Evolutionary conservation across 2,888 invertebrate species (phyloP), one percentile per base, ranked within the genome.

Genomic region (Aethes cnicana): DNA sequence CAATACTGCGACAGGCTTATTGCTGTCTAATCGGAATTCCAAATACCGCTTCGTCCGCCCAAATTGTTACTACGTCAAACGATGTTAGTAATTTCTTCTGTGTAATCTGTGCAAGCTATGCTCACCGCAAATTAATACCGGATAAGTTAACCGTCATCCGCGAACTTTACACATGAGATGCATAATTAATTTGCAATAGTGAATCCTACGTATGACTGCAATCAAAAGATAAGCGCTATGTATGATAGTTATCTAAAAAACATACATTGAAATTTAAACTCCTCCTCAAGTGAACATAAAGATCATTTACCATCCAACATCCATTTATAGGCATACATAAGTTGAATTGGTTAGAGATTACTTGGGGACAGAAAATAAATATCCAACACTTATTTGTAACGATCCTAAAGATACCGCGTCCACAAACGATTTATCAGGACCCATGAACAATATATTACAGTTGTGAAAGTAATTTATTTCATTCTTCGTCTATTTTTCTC

Each of bases 1-100:
- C 82, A 81, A 82, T 80, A 77, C 80, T 69, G 59, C 70, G 66
- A 80, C 72, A 73, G 77, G 71, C 73, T 63, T 66, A 70, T n/a
- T n/a, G 78, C 74, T 76, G 76, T 76, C 75, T 76, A 72, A 69
- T 64, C 68, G 69, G 70, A 74, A 78, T 78, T 69, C 73, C 74
- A 68, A 75, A 77, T 72, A 63, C 37, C 52, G 39, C 44, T 32
- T 39, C 39, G 21, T 42, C 74, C 66, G 64, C 66, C 59, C 65
- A 67, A 69, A 77, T 74, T 71, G 70, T 73, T 71, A 66, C 59
- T 57, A 63, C 55, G 63, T 63, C 72, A 69, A 44, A 68, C 72
- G 70, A 79, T 77, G 72, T 72, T 69, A 79, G 72, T 80, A 74
- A 79, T 81, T 81, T 70, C 67, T 65, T 62, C 59, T 58, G 58